Base-by-base conservation (phyloP, 2,888 invertebrate genomes). In the Patella ulyssiponensis region DNA sequence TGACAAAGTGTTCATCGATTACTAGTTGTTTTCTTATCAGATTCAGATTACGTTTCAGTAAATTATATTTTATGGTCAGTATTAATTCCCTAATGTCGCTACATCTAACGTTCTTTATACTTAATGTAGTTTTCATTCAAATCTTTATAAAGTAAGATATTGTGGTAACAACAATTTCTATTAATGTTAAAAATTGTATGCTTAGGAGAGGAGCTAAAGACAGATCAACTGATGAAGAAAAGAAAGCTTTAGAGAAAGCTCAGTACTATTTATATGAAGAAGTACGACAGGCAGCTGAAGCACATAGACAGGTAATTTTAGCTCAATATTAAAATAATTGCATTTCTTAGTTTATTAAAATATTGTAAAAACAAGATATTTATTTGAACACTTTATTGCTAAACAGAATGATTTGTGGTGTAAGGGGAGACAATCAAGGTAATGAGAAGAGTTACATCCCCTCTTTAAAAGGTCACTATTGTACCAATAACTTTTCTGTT, bases 241-340 rank as follows among this genome's bases (percentile, higher is more conserved):
- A 93, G 88, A 94, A 95, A 84, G 96, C 97, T 4, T 92, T 98
- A 51, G 99, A 99, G 91, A 93, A 95, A 86, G 94, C 97, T 92
- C 96, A 98, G 85, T 95, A 95, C 86, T 98, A 98, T 87, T 95
- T 97, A 88, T 99, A 98, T 90, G 96, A 96, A 88, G 98, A 98
- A 92, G 95, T 98, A 76, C 94, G 99, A 79, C 95, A 96, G 86
- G 99, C 99, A 27, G 99, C 99, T 14, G 99, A 99, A 91, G 98
- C 98, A 71, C 99, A 99, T 92, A 94, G 99, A 92, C 97, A 97
- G 93, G 95, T 96, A 89, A 9, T 44, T 9, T 44, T 44, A 1
- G 4, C 44, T 9, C 9, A 44, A 9, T 44, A 44, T 44, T 44
- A 44, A 44, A 44, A 44, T 44, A 44, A 44, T 9, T 9, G 44